phyloP scores from a whole-genome alignment of 1,140 invertebrate genomes.

The Nasonia giraulti region DNA sequence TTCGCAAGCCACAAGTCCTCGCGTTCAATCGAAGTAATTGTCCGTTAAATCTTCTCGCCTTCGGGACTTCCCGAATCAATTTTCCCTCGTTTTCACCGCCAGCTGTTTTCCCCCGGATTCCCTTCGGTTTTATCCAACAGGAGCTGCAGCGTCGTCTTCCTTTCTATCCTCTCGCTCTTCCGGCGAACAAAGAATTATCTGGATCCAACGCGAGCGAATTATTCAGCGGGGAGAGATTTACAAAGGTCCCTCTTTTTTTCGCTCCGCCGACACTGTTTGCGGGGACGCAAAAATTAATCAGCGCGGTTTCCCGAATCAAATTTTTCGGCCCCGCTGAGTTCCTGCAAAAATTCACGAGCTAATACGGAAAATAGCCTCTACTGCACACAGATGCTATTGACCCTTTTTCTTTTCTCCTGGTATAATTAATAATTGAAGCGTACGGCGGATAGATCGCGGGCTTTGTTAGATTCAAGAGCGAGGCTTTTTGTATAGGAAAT shows the following conservation, averaged over 20 bases:
- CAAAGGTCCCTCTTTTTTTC: not conserved
- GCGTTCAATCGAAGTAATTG: constrained; percentile 67
- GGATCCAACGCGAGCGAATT: not conserved
- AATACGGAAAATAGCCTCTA: too few species aligned
- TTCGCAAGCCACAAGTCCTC: constrained; percentile 15
- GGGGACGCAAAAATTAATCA: not conserved
- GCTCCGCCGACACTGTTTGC: not conserved
- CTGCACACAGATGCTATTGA: too few species aligned
- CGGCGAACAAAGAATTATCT: constrained; percentile 31
- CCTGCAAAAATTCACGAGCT: not conserved
- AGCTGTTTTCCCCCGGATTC: constrained; percentile 22
- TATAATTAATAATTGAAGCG: too few species aligned
- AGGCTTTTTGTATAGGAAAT: not conserved
- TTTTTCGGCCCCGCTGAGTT: not conserved
- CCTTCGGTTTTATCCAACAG: constrained; percentile 1
- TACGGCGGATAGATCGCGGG: not conserved
- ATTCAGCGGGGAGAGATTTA: not conserved
- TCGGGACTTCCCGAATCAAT: constrained; percentile 59
- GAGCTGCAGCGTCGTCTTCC: not conserved
- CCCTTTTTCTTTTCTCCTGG: not conserved
- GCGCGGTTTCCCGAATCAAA: too few species aligned
- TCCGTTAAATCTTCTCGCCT: constrained; percentile 62
- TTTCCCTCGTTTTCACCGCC: constrained; percentile 45
- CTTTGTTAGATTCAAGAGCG: constrained; percentile 27
- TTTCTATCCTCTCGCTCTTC: not conserved